These are phyloP conservation scores for Hymenopus coronatus DNA, from an alignment of 2,888 invertebrate genomes.

Conservation along the genomic window DNA sequence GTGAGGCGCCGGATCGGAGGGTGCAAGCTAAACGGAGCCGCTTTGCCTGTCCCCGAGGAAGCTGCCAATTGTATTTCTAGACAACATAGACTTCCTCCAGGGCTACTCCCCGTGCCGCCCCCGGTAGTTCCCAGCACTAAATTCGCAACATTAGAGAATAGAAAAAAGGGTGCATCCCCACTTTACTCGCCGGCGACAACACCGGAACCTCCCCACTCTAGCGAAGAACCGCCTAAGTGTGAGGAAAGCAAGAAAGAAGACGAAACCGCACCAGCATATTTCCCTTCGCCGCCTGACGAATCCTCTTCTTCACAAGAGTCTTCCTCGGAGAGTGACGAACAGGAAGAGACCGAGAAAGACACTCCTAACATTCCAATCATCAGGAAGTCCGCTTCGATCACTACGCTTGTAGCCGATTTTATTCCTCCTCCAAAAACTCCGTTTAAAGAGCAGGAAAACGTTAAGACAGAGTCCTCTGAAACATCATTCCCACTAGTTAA, in stretches of 20 bases:
- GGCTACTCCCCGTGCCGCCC: neutral
- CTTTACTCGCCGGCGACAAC: conserved; percentile 17
- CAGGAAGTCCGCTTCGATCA: neutral
- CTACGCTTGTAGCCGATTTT: neutral
- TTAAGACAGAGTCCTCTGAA: neutral
- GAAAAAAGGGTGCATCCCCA: neutral
- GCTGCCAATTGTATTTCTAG: neutral
- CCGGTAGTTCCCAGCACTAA: conserved; percentile 16
- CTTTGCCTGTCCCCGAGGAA: neutral
- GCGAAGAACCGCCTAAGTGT: neutral
- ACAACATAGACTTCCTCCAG: neutral
- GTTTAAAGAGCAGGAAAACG: neutral
- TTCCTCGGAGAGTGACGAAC: neutral
- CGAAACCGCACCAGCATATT: neutral
- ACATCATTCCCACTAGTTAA: neutral
- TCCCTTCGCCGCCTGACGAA: neutral
- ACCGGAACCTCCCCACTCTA: neutral
- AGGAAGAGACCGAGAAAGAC: neutral
- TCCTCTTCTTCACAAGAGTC: neutral
- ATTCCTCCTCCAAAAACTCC: neutral
- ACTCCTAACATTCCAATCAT: neutral
- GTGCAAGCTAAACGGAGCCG: neutral
- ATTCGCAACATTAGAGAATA: conserved; percentile 15
- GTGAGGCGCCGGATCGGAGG: neutral
- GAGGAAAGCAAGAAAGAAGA: neutral